Conservation (phyloP, 2,888 invertebrate species). For the Dicycla oo region DNA sequence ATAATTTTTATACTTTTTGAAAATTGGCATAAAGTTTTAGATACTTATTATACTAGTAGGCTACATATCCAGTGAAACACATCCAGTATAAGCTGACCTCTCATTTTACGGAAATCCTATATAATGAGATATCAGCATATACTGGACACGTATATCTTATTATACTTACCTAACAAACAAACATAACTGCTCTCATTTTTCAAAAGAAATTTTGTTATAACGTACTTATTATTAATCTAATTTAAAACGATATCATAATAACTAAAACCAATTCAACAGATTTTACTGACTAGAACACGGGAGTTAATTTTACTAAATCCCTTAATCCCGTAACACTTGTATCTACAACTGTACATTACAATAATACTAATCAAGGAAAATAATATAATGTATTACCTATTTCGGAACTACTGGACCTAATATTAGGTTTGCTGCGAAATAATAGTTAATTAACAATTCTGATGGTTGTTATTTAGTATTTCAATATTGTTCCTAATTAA, state of each 20-base stretch:
- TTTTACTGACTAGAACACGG: background rate
- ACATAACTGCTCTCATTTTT: too few relatives aligned
- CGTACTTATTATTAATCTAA: background rate
- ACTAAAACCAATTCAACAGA: background rate
- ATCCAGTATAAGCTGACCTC: too few relatives aligned
- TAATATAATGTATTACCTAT: constrained; percentile 12
- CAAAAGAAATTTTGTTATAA: background rate
- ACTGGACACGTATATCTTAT: too few relatives aligned
- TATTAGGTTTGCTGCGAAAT: constrained; percentile 13
- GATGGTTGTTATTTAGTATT: background rate
- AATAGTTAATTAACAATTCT: constrained; percentile 17
- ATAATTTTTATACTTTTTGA: background rate
- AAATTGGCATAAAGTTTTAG: too few relatives aligned
- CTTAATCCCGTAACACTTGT: constrained; percentile 11
- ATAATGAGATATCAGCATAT: too few relatives aligned
- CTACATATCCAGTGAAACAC: too few relatives aligned
- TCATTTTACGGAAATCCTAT: too few relatives aligned
- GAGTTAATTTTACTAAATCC: background rate
- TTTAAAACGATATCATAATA: background rate
- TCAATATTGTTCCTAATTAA: background rate
- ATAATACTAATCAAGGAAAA: constrained; percentile 49
- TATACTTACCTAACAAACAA: too few relatives aligned
- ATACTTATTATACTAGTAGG: too few relatives aligned
- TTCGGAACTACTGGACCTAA: constrained; percentile 29
- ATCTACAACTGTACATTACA: constrained; percentile 16